Base-by-base conservation (phyloP, 2,888 invertebrate genomes). In the Philonicus albiceps region DNA sequence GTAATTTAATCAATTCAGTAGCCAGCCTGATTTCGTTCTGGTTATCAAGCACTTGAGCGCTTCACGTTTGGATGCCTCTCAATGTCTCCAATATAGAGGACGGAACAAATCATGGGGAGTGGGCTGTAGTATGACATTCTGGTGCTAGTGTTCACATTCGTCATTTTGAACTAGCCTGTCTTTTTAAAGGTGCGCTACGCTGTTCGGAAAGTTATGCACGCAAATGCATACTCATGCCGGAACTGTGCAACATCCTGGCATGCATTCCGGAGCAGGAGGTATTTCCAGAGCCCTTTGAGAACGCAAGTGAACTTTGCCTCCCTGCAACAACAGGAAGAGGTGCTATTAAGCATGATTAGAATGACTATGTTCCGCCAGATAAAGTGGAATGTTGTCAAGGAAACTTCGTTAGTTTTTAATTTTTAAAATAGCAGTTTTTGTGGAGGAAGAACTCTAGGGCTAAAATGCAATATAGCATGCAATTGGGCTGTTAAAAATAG, bases 1-100 rank as follows among this genome's bases (percentile, higher is more conserved):
- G 76, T 34, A 76, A 76, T 76, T 76, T 76, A 76, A 76, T 76
- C 76, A 76, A 76, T 76, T 76, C 37, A 76, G 40, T 76, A 37
- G n/a, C 34, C 34, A 34, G n/a, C 37, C 76, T 19, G 76, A 31
- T 76, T 76, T 76, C 76, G 76, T 31, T 76, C 34, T 53, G 19
- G 37, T 34, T 76, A 76, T 76, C 76, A 76, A 76, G 0, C 37
- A 76, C 76, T 76, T 76, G 76, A 22, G n/a, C 37, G 34, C 6
- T 37, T 34, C 37, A 40, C 40, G 76, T 76, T 34, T 40, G 76
- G 34, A 34, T 34, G 40, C 27, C 27, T 73, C 27, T 73, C 30
- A 73, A 73, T 73, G 76, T 76, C 13, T 22, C 16, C 34, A 19
- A 76, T 6, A 76, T 40, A 34, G 34, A 76, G 34, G 76, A 40